Base-by-base conservation (phyloP, 1,140 invertebrate genomes). In the Metopolophium dirhodum region DNA sequence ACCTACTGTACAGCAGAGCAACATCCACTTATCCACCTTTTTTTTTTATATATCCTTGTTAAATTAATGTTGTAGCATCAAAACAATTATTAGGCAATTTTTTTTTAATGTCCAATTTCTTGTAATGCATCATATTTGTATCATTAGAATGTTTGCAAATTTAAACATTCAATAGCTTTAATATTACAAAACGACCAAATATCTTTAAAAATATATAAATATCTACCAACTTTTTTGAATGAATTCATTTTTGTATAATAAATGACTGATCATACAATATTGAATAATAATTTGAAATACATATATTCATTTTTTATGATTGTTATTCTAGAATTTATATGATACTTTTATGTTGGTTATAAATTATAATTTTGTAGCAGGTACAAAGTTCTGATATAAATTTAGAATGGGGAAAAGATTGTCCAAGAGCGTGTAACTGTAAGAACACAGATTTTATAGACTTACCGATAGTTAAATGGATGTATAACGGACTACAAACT, bases 341-440 rank as follows among this genome's bases (percentile, higher is more conserved):
- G 6, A 77, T 77, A 77, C 7, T n/a, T n/a, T n/a, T 77, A n/a
- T 77, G 30, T 7, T n/a, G 6, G 9, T 77, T 35, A 77, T 51
- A 88, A 51, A n/a, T 45, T 87, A 37, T 68, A n/a, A 83, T 45
- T 54, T 85, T 92, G 11, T 26, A 51, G 37, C 57, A 61, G 83
- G 83, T 93, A 86, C 37, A 61, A 93, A 87, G 51, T 61, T 20
- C 9, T 35, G 41, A 61, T 41, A 37, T 57, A 41, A 82, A 93
- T 68, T n/a, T 35, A 57, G 23, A 45, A 47, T 91, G 93, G 93
- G 95, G 95, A 45, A 93, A 94, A 14, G 94, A 94, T 54, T 96
- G 96, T 94, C 96, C 96, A 51, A 94, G 94, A 47, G 94, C 94
- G 87, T 96, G 96, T 94, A 95, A 95, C 14, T 96, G 96, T 94